These are phyloP conservation scores for Pammene aurita DNA, from an alignment of 2,888 invertebrate species.

Conservation along the genomic window DNA sequence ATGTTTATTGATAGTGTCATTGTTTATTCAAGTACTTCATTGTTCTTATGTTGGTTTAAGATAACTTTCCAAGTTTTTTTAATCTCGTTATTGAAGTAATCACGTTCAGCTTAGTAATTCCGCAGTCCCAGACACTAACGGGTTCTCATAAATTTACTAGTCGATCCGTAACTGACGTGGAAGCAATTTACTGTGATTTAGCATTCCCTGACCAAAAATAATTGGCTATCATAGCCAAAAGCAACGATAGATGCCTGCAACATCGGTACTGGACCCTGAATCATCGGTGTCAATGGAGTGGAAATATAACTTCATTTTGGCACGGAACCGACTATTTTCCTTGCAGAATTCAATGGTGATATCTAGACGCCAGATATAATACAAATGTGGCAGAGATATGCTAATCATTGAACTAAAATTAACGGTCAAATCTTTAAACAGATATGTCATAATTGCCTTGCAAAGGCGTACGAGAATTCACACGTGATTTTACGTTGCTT, in stretches of 20 bases:
- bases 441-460: slow-evolving; percentile 8
- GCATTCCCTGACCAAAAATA: slow-evolving; percentile 68
- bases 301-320: slow-evolving; percentile 74
- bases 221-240: slow-evolving; percentile 69
- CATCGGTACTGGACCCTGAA: slow-evolving; percentile 57
- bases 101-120: slow-evolving; percentile 14
- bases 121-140: slow-evolving; percentile 25
- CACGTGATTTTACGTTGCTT: slow-evolving; percentile 13
- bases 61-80: not conserved
- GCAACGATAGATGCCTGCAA: slow-evolving; percentile 53
- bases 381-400: slow-evolving; percentile 20
- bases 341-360: slow-evolving; percentile 57
- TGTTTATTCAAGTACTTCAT: not conserved
- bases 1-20: slow-evolving; percentile 12
- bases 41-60: not conserved
- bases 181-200: slow-evolving; percentile 60
- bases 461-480: slow-evolving; percentile 3
- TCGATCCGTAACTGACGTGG: slow-evolving; percentile 65
- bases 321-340: slow-evolving; percentile 62
- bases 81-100: not conserved
- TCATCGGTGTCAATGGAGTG: slow-evolving; percentile 71
- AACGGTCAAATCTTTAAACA: slow-evolving; percentile 17
- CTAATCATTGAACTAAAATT: slow-evolving; percentile 19
- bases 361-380: slow-evolving; percentile 42
- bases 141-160: slow-evolving; percentile 57